Evolutionary conservation across 2,888 invertebrate genomes (phyloP).

Genomic region (Hedychridium roseum): DNA sequence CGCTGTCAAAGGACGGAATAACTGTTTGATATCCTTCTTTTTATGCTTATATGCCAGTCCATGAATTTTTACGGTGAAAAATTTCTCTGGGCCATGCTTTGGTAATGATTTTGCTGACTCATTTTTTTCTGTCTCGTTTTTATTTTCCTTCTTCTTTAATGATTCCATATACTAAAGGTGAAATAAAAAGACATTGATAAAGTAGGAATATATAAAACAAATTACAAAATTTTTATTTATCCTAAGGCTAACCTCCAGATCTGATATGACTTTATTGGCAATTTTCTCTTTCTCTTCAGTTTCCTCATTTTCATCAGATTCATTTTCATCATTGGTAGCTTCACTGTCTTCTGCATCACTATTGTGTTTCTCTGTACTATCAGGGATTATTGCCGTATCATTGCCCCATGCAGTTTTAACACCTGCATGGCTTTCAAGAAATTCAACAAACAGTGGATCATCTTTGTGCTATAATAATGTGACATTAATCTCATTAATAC

Average conservation of each 20-base stretch:
- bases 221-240: conserved; percentile 8
- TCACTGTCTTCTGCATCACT: conserved; percentile 56
- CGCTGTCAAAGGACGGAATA: conserved; percentile 82
- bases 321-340: conserved; percentile 43
- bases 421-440: conserved; percentile 79
- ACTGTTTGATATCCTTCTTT: conserved; percentile 84
- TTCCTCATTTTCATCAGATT: conserved; percentile 38
- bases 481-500: conserved; percentile 9
- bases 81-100: conserved; percentile 52
- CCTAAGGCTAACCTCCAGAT: conserved; percentile 70
- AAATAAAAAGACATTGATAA: conserved; percentile 15
- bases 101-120: conserved; percentile 33
- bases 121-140: conserved; percentile 59
- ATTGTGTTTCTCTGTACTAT: conserved; percentile 32
- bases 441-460: conserved; percentile 90
- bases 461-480: conserved; percentile 73
- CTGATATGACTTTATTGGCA: conserved; percentile 78
- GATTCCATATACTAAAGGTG: conserved; percentile 78
- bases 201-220: conserved; percentile 12
- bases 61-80: conserved; percentile 76
- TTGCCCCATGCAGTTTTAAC: conserved; percentile 67
- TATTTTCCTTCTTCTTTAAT: conserved; percentile 68
- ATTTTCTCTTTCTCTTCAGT: conserved; percentile 66
- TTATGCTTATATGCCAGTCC: conserved; percentile 81
- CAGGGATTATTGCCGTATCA: conserved; percentile 54